A percentile compares a stretch with the other conserved stretches of the same genome.
Evolutionary conservation across 2,113 vertebrate species (phyloP).

Genomic region (Marmota flaviventris): DNA sequence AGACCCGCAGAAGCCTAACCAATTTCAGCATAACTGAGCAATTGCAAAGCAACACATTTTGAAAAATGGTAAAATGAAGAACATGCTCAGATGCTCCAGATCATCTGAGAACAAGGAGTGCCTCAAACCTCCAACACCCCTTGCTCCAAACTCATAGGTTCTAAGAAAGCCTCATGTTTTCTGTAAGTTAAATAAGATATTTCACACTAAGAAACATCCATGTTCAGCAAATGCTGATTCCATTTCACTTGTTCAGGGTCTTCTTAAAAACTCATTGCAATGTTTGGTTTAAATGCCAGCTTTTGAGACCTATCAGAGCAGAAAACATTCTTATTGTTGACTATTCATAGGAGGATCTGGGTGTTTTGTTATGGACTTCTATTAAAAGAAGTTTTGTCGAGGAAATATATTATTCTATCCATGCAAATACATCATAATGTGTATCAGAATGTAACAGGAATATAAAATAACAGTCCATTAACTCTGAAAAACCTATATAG

Average conservation of each 20-base stretch:
- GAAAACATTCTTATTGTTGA: neutral
- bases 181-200: neutral
- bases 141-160: rapidly evolving
- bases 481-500: slow-evolving; percentile 7
- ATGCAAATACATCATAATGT: slow-evolving; percentile 13
- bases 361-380: neutral
- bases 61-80: neutral
- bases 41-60: neutral
- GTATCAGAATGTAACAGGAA: slow-evolving; percentile 15
- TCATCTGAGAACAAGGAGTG: neutral
- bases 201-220: rapidly evolving
- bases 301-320: neutral
- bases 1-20: neutral
- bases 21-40: neutral
- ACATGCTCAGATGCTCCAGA: neutral
- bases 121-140: neutral
- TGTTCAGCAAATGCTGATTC: neutral
- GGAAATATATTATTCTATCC: neutral
- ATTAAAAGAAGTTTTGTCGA: neutral
- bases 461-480: slow-evolving; percentile 62
- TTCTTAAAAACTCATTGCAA: neutral
- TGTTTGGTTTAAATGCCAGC: neutral
- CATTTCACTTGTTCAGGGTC: neutral
- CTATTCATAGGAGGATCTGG: neutral
- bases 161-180: neutral